Evolutionary conservation across 2,113 vertebrate species (phyloP).

Genomic region (Tor tambroides): DNA sequence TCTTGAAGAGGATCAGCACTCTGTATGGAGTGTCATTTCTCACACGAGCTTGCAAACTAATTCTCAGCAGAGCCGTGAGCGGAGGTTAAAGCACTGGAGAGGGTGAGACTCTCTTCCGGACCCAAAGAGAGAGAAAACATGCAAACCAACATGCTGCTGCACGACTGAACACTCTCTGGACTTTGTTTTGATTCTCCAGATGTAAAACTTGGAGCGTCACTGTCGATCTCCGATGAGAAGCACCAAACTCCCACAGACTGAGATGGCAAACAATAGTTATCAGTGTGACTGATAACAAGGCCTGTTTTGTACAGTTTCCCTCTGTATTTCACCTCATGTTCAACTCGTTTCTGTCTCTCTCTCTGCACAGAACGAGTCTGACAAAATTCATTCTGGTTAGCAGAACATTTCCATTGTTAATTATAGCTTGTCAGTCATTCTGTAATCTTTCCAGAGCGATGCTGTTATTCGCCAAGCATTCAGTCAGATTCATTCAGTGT

Average conservation of each 20-base stretch:
- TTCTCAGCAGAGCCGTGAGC: constrained; percentile 45
- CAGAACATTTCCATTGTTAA: background rate
- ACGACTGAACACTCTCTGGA: constrained; percentile 61
- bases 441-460: background rate
- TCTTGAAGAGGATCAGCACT: constrained; percentile 13
- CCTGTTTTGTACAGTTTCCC: background rate
- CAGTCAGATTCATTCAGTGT: background rate
- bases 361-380: background rate
- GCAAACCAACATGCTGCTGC: background rate
- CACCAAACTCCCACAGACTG: constrained; percentile 4
- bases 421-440: background rate
- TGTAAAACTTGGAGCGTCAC: constrained; percentile 67
- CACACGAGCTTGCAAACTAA: constrained; percentile 56
- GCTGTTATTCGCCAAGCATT: background rate
- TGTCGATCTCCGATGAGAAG: background rate
- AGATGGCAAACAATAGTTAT: constrained; percentile 44
- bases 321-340: background rate
- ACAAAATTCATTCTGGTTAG: background rate
- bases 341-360: background rate
- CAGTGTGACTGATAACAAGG: constrained; percentile 46
- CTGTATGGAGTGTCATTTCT: constrained; percentile 61
- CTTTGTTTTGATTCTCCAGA: constrained; percentile 73
- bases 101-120: constrained; percentile 35
- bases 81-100: constrained; percentile 53
- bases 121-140: background rate